Evolutionary conservation across 2,888 invertebrate genomes (phyloP), one percentile per base, ranked within the genome.

Genomic region (Sphaeridia pumilis): DNA sequence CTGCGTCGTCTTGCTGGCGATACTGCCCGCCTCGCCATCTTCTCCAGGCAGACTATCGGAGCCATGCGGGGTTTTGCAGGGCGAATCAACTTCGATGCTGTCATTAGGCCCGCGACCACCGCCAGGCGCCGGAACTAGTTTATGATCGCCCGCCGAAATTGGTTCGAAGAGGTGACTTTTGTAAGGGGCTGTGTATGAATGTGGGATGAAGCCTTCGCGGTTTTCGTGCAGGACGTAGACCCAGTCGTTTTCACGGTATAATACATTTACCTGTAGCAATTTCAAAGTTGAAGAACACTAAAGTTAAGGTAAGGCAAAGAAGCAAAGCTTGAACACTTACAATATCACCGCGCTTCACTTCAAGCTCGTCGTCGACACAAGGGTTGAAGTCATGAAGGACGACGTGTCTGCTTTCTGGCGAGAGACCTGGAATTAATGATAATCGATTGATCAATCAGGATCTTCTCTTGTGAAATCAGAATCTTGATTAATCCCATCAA

Each of bases 161-260:
- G 89, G 72, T 69, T 90, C 89, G 2, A 80, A 88, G 46, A 81
- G 70, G 71, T 80, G 82, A 70, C 81, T 86, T 66, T 77, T 84
- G 66, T 79, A 88, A 0, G 89, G 88, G 0, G 89, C 87, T 69
- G 90, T 90, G 70, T 92, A 93, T 0, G 89, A 88, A 69, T 88
- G 87, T 1, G 94, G 94, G 65, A 94, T 90, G 68, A 93, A 94
- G 0, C 94, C 94, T 71, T 94, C 92, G 14, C 46, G 52, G 49
- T 57, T 57, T 43, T 58, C 59, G 48, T 88, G 76, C 68, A 93
- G 88, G 1, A 94, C 92, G 72, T 94, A 94, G 7, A 92, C 90
- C 94, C 94, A 94, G 72, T 94, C 93, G 69, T 93, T 92, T 71
- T 94, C 94, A 63, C 90, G 78, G 71, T 94, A 94, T 58, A 94